Evolutionary conservation across 1,140 invertebrate species (phyloP), one percentile per base, ranked within the genome.

Genomic region (Diabrotica virgifera): DNA sequence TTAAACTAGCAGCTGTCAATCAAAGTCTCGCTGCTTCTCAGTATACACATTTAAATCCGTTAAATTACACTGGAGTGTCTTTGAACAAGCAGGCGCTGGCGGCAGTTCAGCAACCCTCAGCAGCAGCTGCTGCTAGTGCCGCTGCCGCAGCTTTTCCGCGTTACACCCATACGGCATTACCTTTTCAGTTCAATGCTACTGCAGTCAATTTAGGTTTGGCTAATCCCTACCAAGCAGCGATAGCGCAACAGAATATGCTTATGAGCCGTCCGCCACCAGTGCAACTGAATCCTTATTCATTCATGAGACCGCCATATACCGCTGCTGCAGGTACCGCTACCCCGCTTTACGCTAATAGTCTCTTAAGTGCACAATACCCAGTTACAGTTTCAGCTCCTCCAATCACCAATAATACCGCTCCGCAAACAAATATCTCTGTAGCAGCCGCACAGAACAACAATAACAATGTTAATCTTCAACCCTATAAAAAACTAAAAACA

Each of bases 401-500:
- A 1, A 67, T 73, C 13, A 73, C 73, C 1, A 64, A 56, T 12
- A 68, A 70, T 10, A 76, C 76, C 13, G 74, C 77, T 6, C 73
- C 79, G 0, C 70, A 76, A 12, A 70, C 11, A 68, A 65, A 77
- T 77, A 51, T 71, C 35, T 66, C 75, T 0, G 74, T 73, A 5
- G 77, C 76, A 0, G 71, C 73, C 12, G 74, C 63, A 24, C 78
- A 63, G 71, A 81, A 77, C 73, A 84, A 78, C 68, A 84, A 79
- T 63, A 81, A 82, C 59, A 83, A 83, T 36, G 87, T 90, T 57
- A 85, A 86, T 12, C 81, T 89, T 76, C 91, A 91, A 74, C 90
- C 90, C 35, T 92, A 90, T 79, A 93, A 93, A 80, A 92, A 93
- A 81, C 89, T 92, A 86, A 92, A 92, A 83, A 93, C 91, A 67